These are phyloP conservation scores for Charanyca ferruginea DNA, from an alignment of 2,888 invertebrate genomes.

Conservation along the genomic window DNA sequence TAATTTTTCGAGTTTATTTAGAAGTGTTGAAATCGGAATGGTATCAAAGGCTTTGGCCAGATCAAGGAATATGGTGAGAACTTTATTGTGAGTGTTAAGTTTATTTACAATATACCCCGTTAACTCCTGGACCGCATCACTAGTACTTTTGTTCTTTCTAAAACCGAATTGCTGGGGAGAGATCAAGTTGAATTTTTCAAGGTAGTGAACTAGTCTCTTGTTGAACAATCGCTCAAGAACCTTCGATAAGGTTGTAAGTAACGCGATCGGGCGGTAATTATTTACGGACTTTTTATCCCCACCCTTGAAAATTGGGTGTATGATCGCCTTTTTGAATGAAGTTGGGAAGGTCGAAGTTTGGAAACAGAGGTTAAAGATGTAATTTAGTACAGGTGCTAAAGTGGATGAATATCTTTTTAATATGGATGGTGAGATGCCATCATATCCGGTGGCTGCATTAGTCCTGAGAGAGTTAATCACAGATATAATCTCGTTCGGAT, in stretches of 20 bases:
- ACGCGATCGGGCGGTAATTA: neutral
- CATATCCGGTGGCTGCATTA: neutral
- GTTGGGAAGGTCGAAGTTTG: too few species aligned
- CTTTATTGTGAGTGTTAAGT: slow-evolving; percentile 16
- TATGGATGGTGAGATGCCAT: too few species aligned
- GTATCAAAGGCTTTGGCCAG: slow-evolving; percentile 28
- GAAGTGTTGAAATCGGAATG: too few species aligned
- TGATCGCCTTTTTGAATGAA: too few species aligned
- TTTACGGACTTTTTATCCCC: neutral
- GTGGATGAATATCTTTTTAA: too few species aligned
- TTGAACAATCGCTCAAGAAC: neutral
- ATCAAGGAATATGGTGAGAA: slow-evolving; percentile 29
- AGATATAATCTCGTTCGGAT: neutral
- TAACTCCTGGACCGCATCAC: slow-evolving; percentile 29
- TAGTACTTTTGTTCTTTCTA: too few species aligned
- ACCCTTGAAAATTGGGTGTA: slow-evolving; percentile 1
- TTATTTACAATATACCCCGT: slow-evolving; percentile 12
- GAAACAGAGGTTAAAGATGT: too few species aligned
- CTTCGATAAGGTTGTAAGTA: neutral
- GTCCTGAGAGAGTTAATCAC: neutral
- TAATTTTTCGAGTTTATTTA: too few species aligned
- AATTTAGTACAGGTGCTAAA: too few species aligned
- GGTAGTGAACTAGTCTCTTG: neutral
- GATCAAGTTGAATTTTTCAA: too few species aligned
- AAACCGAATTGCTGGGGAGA: too few species aligned